These are phyloP conservation scores for Microctonus hyperodae DNA, from an alignment of 2,888 invertebrate genomes.

Conservation along the genomic window DNA sequence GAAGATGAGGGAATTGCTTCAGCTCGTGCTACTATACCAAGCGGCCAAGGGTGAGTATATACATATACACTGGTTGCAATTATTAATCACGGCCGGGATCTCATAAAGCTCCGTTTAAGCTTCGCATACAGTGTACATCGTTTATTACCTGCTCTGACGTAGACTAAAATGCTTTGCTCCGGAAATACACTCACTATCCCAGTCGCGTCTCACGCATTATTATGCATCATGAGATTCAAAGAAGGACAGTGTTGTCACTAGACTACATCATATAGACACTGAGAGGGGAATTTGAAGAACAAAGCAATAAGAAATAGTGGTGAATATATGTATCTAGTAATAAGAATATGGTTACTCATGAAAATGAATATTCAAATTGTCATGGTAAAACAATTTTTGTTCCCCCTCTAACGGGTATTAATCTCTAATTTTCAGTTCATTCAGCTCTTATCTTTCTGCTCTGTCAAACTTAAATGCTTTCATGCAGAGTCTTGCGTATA, in stretches of 20 bases:
- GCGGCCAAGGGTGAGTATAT: conserved; percentile 10
- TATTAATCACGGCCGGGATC: conserved; percentile 61
- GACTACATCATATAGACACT: background rate
- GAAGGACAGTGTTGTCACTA: background rate
- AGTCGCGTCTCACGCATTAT: conserved; percentile 34
- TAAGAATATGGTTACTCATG: too few relatives aligned
- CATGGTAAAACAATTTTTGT: background rate
- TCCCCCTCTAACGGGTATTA: background rate
- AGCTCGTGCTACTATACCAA: background rate
- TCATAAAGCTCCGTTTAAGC: conserved; percentile 60
- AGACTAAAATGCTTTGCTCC: conserved; percentile 42
- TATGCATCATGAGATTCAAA: conserved; percentile 21
- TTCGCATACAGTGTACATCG: conserved; percentile 52
- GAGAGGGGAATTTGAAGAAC: background rate
- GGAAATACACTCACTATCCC: conserved; percentile 46
- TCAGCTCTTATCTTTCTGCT: background rate
- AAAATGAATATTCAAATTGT: background rate
- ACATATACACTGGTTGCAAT: conserved; percentile 45
- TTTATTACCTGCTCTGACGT: conserved; percentile 50
- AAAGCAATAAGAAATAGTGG: background rate
- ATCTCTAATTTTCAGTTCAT: background rate
- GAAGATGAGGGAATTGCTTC: conserved; percentile 11
- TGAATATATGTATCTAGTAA: too few relatives aligned
- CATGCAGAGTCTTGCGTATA: background rate
- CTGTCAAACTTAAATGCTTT: background rate